Evolutionary conservation across 2,797 vertebrate species (phyloP), one percentile per base, ranked within the genome.

Genomic region (Megalops cyprinoides): DNA sequence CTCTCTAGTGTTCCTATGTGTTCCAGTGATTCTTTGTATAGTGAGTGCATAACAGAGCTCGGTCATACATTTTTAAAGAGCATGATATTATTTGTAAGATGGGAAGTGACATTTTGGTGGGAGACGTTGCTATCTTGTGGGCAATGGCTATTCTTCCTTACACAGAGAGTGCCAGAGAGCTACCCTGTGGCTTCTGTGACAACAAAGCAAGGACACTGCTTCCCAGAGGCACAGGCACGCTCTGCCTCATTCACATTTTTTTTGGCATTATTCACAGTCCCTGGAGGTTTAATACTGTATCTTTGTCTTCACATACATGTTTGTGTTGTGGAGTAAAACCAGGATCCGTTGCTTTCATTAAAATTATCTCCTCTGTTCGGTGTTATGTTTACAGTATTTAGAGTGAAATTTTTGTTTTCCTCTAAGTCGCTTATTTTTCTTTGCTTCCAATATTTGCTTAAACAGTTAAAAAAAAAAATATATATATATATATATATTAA

Each of bases 51-150:
- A 74, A 51, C 74, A 73, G 46, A 23, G 44, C 56, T 20, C 1
- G 71, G 53, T 78, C 69, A 75, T 82, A 53, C 81, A 78, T 79
- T 82, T 78, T 79, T 53, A 34, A 73, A 77, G 60, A 31, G 46
- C 42, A 34, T 42, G 79, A n/a, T 62, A 78, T 81, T 74, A 74
- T 7, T 58, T 81, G 49, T 75, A 65, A 76, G 67, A 82, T 78
- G 65, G 56, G 71, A 77, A 42, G 81, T 77, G 81, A 39, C 55
- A 48, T 74, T 77, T 65, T 44, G 56, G 67, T n/a, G 56, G 53
- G 55, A 62, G 76, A 42, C 67, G 18, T 28, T 74, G 62, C 56
- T 74, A 42, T 55, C 51, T 28, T 44, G 10, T 71, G 67, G 39
- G 67, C 71, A 71, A 71, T 71, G 67, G 67, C 67, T 18, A 10